Conservation (phyloP, 2,113 vertebrate genomes). For the Merops nubicus region DNA sequence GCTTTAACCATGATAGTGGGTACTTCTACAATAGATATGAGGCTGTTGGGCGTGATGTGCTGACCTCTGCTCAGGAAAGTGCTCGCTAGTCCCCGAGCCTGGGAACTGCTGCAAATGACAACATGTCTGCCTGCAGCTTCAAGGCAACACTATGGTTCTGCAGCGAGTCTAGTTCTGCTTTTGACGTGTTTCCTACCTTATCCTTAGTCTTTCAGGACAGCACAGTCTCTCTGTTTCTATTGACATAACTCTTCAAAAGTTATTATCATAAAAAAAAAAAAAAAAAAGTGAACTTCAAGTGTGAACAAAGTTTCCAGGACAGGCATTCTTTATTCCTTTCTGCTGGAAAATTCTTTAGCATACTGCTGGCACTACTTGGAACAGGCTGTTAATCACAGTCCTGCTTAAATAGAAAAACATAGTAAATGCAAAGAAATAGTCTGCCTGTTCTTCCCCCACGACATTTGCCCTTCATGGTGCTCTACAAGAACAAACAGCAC, state of each 20-base stretch:
- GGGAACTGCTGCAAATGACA: neutral
- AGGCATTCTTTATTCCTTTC: neutral
- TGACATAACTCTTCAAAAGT: neutral
- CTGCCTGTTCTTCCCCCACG: neutral
- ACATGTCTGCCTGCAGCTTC: neutral
- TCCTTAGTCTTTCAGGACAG: neutral
- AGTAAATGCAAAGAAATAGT: neutral
- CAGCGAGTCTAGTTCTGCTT: neutral
- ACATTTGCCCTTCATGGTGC: neutral
- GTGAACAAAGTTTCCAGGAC: neutral
- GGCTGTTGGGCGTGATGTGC: neutral
- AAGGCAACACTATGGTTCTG: neutral
- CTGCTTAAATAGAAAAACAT: slow-evolving; percentile 3
- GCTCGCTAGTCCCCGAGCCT: neutral
- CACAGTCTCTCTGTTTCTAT: neutral
- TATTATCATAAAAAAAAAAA: neutral
- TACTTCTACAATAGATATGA: rapidly evolving
- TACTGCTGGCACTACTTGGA: neutral
- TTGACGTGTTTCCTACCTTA: neutral
- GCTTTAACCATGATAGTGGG: neutral
- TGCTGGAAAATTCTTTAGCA: neutral
- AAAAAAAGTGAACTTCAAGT: neutral
- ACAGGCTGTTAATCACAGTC: neutral
- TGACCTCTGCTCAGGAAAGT: neutral
- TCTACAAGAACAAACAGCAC: neutral